Conservation (phyloP, 2,888 invertebrate species). For the Trichopoda pennipes region DNA sequence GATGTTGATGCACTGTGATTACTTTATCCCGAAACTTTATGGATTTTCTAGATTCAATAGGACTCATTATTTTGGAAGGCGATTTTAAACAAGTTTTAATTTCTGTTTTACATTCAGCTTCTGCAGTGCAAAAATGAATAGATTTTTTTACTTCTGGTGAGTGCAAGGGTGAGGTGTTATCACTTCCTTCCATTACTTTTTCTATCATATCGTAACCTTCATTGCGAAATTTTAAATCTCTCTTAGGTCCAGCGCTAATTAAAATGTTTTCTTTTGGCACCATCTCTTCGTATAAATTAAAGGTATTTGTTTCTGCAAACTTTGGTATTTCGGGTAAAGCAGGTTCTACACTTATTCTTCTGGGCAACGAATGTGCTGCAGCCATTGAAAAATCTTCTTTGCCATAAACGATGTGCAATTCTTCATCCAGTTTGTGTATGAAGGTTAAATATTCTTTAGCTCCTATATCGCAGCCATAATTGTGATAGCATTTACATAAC, state of each 20-base stretch:
- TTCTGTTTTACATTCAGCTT: slow-evolving; percentile 38
- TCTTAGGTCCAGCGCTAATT: slow-evolving; percentile 31
- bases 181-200: not conserved
- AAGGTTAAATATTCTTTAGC: slow-evolving; percentile 83
- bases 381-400: slow-evolving; percentile 65
- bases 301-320: slow-evolving; percentile 25
- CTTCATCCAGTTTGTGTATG: slow-evolving; percentile 82
- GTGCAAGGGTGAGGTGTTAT: not conserved
- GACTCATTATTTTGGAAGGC: not conserved
- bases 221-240: slow-evolving; percentile 41
- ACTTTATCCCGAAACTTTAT: slow-evolving; percentile 74
- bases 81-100: slow-evolving; percentile 32
- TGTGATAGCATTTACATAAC: slow-evolving; percentile 84
- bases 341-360: slow-evolving; percentile 73
- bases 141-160: slow-evolving; percentile 69
- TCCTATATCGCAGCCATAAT: slow-evolving; percentile 82
- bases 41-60: slow-evolving; percentile 69
- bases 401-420: slow-evolving; percentile 79
- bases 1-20: slow-evolving; percentile 70
- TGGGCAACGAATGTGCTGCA: slow-evolving; percentile 73
- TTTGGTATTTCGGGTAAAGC: slow-evolving; percentile 55
- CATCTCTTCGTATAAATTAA: slow-evolving; percentile 62
- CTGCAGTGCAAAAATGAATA: slow-evolving; percentile 73
- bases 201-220: slow-evolving; percentile 27
- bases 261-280: slow-evolving; percentile 17